phyloP scores from a whole-genome alignment of 2,888 invertebrate species.

The Limenitis arthemis region DNA sequence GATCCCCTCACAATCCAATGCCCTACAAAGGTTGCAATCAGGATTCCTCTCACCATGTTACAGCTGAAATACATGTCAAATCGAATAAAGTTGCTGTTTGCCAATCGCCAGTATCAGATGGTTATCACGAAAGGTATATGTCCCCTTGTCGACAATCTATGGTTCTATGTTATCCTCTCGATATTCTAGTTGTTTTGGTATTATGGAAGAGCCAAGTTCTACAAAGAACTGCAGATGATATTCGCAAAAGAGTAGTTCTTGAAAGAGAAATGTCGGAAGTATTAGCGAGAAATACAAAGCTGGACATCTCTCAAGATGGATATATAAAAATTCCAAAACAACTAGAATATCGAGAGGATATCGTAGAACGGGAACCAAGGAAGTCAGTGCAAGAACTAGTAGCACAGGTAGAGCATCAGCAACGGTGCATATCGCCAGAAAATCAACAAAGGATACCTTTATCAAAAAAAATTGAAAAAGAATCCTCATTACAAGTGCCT shows the following conservation, averaged over 20 bases:
- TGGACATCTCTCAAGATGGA: conserved; percentile 67
- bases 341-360: conserved; percentile 37
- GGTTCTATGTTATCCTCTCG: too few species aligned
- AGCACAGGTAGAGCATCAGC: conserved; percentile 72
- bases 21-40: conserved; percentile 34
- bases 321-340: conserved; percentile 63
- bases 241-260: conserved; percentile 50
- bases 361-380: conserved; percentile 50
- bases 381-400: conserved; percentile 76
- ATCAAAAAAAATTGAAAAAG: conserved; percentile 51
- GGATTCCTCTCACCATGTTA: conserved; percentile 47
- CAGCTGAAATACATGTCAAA: conserved; percentile 64
- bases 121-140: conserved; percentile 44
- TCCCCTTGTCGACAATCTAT: conserved; percentile 51
- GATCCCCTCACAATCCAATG: conserved; percentile 36
- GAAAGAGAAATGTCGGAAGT: conserved; percentile 58
- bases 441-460: conserved; percentile 35
- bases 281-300: conserved; percentile 41
- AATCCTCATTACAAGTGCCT: conserved; percentile 33
- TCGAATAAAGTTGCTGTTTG: conserved; percentile 53
- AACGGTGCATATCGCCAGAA: conserved; percentile 53
- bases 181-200: too few species aligned
- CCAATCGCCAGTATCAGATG: conserved; percentile 55
- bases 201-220: conserved; percentile 64
- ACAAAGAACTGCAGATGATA: conserved; percentile 62